Evolutionary conservation across 2,888 invertebrate species (phyloP), one percentile per base, ranked within the genome.

Genomic region (Caenorhabditis sp.): DNA sequence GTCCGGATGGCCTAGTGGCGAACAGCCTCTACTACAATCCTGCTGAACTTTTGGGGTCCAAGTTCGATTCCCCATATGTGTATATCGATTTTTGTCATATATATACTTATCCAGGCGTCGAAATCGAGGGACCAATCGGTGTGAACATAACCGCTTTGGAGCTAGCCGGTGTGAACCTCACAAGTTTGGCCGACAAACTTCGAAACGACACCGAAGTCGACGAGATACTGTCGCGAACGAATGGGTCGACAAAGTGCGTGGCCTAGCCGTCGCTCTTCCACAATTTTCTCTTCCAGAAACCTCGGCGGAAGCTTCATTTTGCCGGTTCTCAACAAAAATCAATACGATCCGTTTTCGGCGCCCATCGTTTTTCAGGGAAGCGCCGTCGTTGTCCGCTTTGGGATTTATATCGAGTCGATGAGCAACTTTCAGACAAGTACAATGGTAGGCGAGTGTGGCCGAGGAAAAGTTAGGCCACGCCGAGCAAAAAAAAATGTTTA

Each of bases 371-470:
- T 87, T 53, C 80, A 83, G 63, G 83, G 78, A 43, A 83, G 83
- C 39, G 88, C 88, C 6, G 88, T 88, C 0, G 83, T 82, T 2
- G 89, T 88, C 0, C 55, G 87, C 26, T 87, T 89, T 50, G 89
- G 88, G 11, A 87, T 88, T n/a, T 89, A 88, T 56, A 88, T 88
- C 24, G 87, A 88, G 46, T 83, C 83, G n/a, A 87, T 88, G 87
- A 84, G 84, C 48, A 88, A 88, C 65, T 88, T 88, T 62, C 88
- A 88, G 62, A 86, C 88, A 5, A 78, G 83, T 5, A 87, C 88
- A 7, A 88, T 88, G 88, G 88, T 87, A 37, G 5, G 76, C 22
- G 11, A 1, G 5, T 5, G 30, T 30, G 5, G 30, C 30, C 5
- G 30, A 35, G 55, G 3, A 24, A 55, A 22, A 55, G n/a, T 55